Base-by-base conservation (phyloP, 2,113 vertebrate species). In the Gadus macrocephalus region DNA sequence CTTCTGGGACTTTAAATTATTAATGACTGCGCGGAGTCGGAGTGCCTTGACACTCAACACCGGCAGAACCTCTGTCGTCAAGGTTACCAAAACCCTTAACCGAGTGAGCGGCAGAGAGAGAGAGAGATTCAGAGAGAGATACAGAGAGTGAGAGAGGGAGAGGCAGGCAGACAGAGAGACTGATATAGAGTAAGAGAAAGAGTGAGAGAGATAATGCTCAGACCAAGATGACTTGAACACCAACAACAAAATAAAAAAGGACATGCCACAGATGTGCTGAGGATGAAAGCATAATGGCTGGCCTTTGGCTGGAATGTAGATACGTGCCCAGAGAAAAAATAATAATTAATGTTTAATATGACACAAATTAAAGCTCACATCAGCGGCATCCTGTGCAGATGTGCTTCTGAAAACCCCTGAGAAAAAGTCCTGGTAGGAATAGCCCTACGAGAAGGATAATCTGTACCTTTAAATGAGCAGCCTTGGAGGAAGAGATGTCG, bases 401-500 rank as follows among this genome's bases (percentile, higher is more conserved):
- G 2, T 55, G 12, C 53, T 16, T 55, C 53, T 55, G 53, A 55
- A 14, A 55, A 16, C 53, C 53, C 53, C 16, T 15, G 12, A 53
- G 12, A 7, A 35, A 35, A 35, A 35, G 53, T 55, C 12, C 12
- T 6, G 3, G 16, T 16, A 55, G 12, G 53, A 55, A 11, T 14
- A 1, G 12, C 53, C 12, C 12, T 55, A 16, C 53, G 3, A 16
- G 53, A 55, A 55, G 53, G 55, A 16, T 58, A 17, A 58, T 58
- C n/a, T 49, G 42, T 93, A 99, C 97, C 96, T 97, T 96, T 97
- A 73, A 96, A 93, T 79, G 94, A 92, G 84, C 88, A 95, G 84
- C 92, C 93, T 90, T 95, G 95, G 85, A 95, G 93, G 87, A 96
- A 93, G 79, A 97, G 90, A 88, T 95, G 96, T 70, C 93, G 94